Percentiles rank a stretch among this genome's conserved stretches.
Conservation (phyloP, 2,113 vertebrate species). For the Haliaeetus leucogaster region DNA sequence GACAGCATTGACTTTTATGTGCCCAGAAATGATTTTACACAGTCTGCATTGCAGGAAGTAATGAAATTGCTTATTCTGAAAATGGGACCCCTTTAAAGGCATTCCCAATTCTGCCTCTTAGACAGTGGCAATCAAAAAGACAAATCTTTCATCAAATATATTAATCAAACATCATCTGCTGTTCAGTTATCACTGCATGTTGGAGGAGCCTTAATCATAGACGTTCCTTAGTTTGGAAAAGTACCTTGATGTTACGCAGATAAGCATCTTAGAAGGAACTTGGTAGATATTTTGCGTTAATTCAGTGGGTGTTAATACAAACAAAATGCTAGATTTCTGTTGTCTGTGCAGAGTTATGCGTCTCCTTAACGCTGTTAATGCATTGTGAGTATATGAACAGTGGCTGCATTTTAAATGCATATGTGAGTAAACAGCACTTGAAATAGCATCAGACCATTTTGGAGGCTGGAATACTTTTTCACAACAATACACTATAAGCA, state of each 20-base stretch:
- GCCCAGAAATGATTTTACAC: background rate
- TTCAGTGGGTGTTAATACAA: background rate
- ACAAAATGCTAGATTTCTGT: background rate
- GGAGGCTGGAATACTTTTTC: background rate
- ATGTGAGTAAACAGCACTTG: background rate
- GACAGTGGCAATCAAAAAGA: background rate
- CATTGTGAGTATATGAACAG: background rate
- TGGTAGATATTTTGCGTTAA: background rate
- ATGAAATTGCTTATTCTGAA: background rate
- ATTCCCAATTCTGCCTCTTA: background rate
- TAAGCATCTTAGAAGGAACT: background rate
- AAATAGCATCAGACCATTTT: background rate
- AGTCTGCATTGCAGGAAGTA: background rate
- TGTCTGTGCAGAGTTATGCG: background rate
- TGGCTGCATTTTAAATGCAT: background rate
- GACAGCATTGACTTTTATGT: background rate
- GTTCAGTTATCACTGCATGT: background rate
- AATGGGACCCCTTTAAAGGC: background rate
- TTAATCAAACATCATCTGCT: background rate
- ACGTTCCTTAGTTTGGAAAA: background rate
- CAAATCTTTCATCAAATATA: background rate
- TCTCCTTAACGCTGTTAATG: background rate
- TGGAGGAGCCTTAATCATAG: background rate
- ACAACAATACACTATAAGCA: background rate
- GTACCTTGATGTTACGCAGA: background rate